Base-by-base conservation (phyloP, 2,113 vertebrate species). In the Miniopterus natalensis region DNA sequence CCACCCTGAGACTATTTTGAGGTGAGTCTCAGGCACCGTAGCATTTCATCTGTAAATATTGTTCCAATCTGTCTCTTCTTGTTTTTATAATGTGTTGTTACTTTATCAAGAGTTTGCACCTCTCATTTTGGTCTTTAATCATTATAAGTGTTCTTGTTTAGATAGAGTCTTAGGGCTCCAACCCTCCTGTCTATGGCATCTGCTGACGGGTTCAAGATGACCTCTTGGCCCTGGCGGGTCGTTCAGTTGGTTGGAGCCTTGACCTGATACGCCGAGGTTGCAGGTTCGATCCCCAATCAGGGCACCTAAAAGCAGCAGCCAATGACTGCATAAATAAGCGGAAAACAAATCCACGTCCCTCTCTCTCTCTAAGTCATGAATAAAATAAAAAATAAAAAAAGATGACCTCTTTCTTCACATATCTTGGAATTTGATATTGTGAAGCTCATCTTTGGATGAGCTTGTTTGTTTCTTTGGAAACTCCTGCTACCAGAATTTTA, bases 361-460 rank as follows among this genome's bases (percentile, higher is more conserved):
- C 61, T 31, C 61, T 63, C 61, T 27, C 61, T 25, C 57, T 59
- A 59, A 59, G 23, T 59, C 57, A 59, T 25, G 57, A 59, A 59
- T 59, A 25, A 59, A 25, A 25, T 11, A 51, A 49, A 49, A 49
- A 49, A 49, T 8, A 49, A 49, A 49, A 20, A 57, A 63, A 61
- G 12, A 63, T 4, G 25, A 63, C 61, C 13, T 53, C 23, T 40
- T 51, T 68, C 49, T 70, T 40, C 73, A 14, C 36, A 13, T 42
- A 1, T 2, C 1, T 13, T n/a, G 70, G 25, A 40, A n/a, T 18
- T 31, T 4, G 18, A 14, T 55, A 0, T 29, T 23, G 20, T n/a
- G 79, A 2, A 75, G 68, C 89, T 88, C 92, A 3, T 65, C 71
- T 68, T 49, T 5, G 77, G 73, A 66, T 53, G 25, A 55, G 47